A percentile compares a stretch with the other conserved stretches of the same genome.
phyloP scores from a whole-genome alignment of 2,888 invertebrate genomes.

The Teleogryllus oceanicus region DNA sequence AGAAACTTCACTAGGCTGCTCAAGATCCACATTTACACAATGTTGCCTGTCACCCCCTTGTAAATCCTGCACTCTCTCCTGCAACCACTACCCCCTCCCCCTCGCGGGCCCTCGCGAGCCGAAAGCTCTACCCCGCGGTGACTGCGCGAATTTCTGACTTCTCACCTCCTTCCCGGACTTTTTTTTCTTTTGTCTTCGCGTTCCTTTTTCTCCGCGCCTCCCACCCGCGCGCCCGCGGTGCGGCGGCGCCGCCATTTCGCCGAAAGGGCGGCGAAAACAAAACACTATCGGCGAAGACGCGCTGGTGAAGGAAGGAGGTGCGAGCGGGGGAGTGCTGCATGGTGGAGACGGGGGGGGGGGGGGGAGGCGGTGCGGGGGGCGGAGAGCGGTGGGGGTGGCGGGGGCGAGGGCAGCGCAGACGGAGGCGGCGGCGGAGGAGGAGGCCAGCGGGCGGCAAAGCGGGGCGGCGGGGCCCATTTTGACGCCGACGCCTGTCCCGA shows the following conservation, averaged over 20 bases:
- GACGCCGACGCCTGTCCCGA: neutral
- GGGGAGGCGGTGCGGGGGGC: no score
- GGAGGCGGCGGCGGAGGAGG: neutral
- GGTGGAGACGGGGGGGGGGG: no score
- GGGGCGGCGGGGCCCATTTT: neutral
- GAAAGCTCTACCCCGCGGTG: neutral
- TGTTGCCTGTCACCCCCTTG: no score
- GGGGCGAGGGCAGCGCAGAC: neutral
- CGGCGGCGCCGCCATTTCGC: neutral
- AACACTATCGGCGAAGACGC: neutral
- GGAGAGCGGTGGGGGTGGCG: neutral
- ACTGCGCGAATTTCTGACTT: constrained; percentile 18
- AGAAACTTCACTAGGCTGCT: no score
- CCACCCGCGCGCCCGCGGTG: neutral
- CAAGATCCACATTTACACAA: no score
- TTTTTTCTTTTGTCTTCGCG: neutral
- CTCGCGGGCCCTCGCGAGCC: no score
- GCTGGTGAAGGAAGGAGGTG: neutral
- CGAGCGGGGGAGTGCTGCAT: neutral
- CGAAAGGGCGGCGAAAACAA: constrained; percentile 4
- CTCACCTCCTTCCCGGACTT: neutral
- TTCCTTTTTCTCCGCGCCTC: neutral
- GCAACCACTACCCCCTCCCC: no score
- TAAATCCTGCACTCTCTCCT: no score
- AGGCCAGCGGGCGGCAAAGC: neutral